Evolutionary conservation across 64 coral and sea anemone species (phyloP), one percentile per base, ranked within the genome.

Genomic region (Montipora foliosa): DNA sequence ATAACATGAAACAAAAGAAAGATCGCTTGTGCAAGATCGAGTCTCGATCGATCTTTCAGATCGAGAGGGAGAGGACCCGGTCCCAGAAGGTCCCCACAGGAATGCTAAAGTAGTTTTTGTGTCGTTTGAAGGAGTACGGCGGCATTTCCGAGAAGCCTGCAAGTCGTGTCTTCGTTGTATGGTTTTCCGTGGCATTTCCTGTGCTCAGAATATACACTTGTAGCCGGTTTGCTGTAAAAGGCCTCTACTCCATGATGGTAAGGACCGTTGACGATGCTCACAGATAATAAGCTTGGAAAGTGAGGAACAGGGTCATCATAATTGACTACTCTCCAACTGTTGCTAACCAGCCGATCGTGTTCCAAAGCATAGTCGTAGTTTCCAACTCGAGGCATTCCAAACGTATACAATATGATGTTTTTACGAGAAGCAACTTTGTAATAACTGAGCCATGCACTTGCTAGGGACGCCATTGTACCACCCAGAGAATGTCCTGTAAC

Each of bases 351-450:
- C 72, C 9, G 3, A 80, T 93, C 91, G 91, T 93, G 91, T 17
- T 77, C 20, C 2, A 87, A 55, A 47, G 92, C 85, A 29, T 94
- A 81, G 15, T 82, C 16, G 44, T 88, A 94, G 37, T 94, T 81
- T 46, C 92, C 92, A 55, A 94, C 84, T 64, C 93, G 80, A 85
- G 93, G 93, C 87, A 89, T 88, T 49, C 93, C 93, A 49, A 94
- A 94, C 17, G 93, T 94, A 58, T 94, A 94, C 22, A 74, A 83
- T 4, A 89, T 37, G 1, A 94, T 69, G 25, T 94, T 89, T 53
- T 94, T 84, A 15, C 67, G 77, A 47, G 87, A 37, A 76, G 84
- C 87, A 24, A 83, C 24, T 0, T 81, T 82, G 15, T 94, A 15
- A 83, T 89, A 82, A 74, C 47, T 44, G 6, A 94, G 29, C 61